These are phyloP conservation scores for Agrilus cyanescens DNA, from an alignment of 2,888 invertebrate species.

Conservation along the genomic window DNA sequence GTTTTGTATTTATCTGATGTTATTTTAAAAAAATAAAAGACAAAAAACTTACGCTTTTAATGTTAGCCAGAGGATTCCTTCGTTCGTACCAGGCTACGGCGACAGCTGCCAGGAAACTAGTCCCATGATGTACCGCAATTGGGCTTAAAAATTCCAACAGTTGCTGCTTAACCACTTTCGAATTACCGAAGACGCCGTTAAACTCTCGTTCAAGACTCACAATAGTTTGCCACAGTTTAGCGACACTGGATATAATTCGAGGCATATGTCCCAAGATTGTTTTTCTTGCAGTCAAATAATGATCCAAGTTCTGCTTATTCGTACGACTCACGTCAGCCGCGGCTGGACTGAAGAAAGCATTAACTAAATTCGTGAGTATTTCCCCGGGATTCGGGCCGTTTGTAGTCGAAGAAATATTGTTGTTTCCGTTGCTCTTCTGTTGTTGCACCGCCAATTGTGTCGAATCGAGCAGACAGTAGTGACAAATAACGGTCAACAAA, in stretches of 20 bases:
- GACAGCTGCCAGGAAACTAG: slow-evolving; percentile 69
- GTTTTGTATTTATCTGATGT: no score
- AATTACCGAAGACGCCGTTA: slow-evolving; percentile 45
- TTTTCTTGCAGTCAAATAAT: slow-evolving; percentile 49
- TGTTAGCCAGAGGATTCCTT: slow-evolving; percentile 38
- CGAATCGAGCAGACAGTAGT: slow-evolving; percentile 66
- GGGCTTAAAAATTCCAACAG: slow-evolving; percentile 74
- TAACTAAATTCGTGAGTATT: slow-evolving; percentile 67
- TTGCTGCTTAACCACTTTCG: slow-evolving; percentile 62
- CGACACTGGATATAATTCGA: slow-evolving; percentile 66
- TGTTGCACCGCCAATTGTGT: slow-evolving; percentile 31
- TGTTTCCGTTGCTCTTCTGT: slow-evolving; percentile 16
- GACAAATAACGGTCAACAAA: slow-evolving; percentile 64
- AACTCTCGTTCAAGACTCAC: slow-evolving; percentile 38
- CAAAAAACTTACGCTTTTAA: slow-evolving; percentile 33
- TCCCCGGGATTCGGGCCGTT: slow-evolving; percentile 53
- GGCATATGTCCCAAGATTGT: slow-evolving; percentile 70
- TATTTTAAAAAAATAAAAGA: background rate
- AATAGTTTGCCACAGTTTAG: slow-evolving; percentile 65
- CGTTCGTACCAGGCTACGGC: slow-evolving; percentile 79
- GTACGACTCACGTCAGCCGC: slow-evolving; percentile 30
- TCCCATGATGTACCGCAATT: slow-evolving; percentile 69
- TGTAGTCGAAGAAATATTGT: slow-evolving; percentile 32
- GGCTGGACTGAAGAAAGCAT: slow-evolving; percentile 62
- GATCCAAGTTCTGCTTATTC: slow-evolving; percentile 32